Conservation (phyloP, 2,113 vertebrate genomes). For the Antigone vipio region DNA sequence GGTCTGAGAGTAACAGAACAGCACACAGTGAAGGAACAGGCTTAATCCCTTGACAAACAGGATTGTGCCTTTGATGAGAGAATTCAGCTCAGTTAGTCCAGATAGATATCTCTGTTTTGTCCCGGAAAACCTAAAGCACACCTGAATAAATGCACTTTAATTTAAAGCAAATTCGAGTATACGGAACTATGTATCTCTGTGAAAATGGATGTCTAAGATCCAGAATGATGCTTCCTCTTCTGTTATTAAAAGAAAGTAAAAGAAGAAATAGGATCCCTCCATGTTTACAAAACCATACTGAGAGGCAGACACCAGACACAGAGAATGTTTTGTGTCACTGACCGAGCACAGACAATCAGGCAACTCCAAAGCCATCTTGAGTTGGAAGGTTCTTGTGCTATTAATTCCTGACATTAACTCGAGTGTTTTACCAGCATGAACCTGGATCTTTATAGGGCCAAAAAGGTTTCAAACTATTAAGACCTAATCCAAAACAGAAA, state of each 20-base stretch:
- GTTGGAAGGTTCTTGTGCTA: not conserved
- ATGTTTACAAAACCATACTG: not conserved
- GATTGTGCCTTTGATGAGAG: not conserved
- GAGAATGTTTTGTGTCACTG: not conserved
- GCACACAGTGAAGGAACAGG: not conserved
- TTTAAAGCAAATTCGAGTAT: not conserved
- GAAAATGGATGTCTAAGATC: not conserved
- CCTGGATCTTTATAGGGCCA: not conserved
- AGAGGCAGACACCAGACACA: not conserved
- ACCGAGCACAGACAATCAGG: not conserved
- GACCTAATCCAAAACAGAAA: not conserved
- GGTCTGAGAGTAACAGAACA: not conserved
- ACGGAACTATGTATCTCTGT: not conserved
- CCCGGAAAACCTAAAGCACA: not conserved
- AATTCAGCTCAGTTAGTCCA: not conserved
- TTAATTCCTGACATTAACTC: not conserved
- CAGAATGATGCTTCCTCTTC: not conserved
- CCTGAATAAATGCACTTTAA: not conserved
- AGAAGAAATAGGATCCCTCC: not conserved
- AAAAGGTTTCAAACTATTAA: not conserved
- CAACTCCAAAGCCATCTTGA: not conserved
- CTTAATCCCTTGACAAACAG: not conserved
- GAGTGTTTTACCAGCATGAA: not conserved
- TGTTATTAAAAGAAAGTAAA: not conserved
- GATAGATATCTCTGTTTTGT: not conserved